Base-by-base conservation (phyloP, 1,140 invertebrate genomes). In the Dendrolimus kikuchii region DNA sequence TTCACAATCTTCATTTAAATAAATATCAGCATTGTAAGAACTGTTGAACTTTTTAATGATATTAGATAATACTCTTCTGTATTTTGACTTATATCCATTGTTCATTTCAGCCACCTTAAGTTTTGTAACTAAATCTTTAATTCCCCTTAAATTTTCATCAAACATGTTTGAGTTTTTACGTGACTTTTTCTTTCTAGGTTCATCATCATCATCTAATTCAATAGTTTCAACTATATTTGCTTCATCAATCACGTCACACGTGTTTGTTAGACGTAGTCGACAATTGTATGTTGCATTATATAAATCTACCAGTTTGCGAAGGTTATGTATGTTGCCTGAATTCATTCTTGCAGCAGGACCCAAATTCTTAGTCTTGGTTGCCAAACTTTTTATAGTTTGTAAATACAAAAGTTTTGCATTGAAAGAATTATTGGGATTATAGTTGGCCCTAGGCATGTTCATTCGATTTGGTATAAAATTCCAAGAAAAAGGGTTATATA, bases 21-120 rank as follows among this genome's bases (percentile, higher is more conserved):
- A 79, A 54, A 83, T 66, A 52, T 82, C 77, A 36, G 72, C 73
- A 58, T 76, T 67, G 49, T 75, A 82, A 10, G 67, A 72, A 41
- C 67, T 67, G 55, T 86, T 86, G 39, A 82, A 82, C 8, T 55
- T 74, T 66, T 71, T 81, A 6, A 86, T 51, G 5, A 76, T 51
- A 58, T 71, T 74, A 7, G 74, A 77, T 10, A 86, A 70, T 6
- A 71, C 66, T 60, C 80, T 69, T 51, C 71, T 70, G 51, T 77
- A 75, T 39, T 56, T 61, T 4, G 74, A 58, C 37, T 69, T 71
- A 37, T 70, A 55, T 53, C 71, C 61, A 6, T 63, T 56, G 46
- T 71, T 68, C 5, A 38, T 47, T 57, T 78, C 68, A 5, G 83
- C 50, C 5, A 58, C 45, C 61, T 71, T 75, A 5, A 82, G 53